These are phyloP conservation scores for Halocaridina rubra DNA, from an alignment of 2,888 invertebrate species.

Conservation along the genomic window DNA sequence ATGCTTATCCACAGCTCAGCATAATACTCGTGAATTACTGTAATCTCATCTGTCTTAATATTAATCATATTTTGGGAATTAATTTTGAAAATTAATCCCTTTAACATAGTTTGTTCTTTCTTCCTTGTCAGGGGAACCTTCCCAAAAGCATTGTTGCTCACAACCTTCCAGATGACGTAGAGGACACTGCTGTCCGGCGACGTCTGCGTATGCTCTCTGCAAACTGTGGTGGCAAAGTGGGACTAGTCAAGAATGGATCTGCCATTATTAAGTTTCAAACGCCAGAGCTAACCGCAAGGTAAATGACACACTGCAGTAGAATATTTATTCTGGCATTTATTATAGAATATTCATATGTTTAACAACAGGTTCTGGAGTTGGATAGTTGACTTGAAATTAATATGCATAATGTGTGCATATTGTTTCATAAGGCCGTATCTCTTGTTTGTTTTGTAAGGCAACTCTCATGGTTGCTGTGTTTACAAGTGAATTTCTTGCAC, in stretches of 20 bases:
- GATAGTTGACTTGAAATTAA: too few species aligned
- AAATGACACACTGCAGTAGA: background rate
- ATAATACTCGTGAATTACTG: too few species aligned
- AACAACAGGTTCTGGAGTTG: background rate
- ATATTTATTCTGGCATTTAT: background rate
- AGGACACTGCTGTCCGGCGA: slow-evolving; percentile 36
- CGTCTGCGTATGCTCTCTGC: slow-evolving; percentile 45
- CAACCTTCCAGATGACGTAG: slow-evolving; percentile 41
- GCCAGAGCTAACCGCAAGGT: slow-evolving; percentile 51
- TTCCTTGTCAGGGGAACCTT: background rate
- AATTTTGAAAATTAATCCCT: too few species aligned
- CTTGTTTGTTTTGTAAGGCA: too few species aligned
- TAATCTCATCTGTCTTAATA: too few species aligned
- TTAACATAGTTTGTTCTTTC: too few species aligned
- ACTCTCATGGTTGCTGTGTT: too few species aligned
- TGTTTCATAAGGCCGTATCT: too few species aligned
- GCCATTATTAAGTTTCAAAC: slow-evolving; percentile 47
- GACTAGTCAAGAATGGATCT: background rate
- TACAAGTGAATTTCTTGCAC: too few species aligned
- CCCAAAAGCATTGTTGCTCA: slow-evolving; percentile 24
- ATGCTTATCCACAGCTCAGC: too few species aligned
- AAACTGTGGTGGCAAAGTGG: slow-evolving; percentile 54
- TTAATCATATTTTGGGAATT: too few species aligned
- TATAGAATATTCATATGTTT: background rate
- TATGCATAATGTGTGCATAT: too few species aligned